Conservation (phyloP, 1,140 invertebrate genomes). For the Bombus picipes region DNA sequence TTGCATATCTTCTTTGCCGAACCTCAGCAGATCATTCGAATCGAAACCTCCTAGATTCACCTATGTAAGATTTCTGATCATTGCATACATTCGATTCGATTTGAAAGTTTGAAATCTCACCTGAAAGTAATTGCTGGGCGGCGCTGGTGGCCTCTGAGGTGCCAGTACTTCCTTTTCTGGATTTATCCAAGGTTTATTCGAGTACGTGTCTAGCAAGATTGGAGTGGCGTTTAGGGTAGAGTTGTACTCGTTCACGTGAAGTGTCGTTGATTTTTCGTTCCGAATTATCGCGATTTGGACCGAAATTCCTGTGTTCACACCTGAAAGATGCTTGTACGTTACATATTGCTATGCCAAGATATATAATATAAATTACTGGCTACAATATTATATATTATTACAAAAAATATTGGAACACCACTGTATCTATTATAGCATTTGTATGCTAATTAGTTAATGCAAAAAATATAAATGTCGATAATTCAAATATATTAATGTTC, state of each 20-base stretch:
- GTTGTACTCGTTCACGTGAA: constrained; percentile 93
- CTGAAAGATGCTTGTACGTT: constrained; percentile 63
- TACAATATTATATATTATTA: too few species aligned
- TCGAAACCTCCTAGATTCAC: constrained; percentile 95
- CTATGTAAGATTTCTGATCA: constrained; percentile 50
- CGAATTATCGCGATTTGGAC: constrained; percentile 93
- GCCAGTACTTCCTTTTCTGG: constrained; percentile 92
- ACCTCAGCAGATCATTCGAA: constrained; percentile 86
- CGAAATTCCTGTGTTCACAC: constrained; percentile 90
- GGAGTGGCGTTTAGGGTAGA: constrained; percentile 88
- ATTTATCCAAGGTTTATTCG: constrained; percentile 93
- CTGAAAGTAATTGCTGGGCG: constrained; percentile 93
- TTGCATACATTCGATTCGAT: constrained; percentile 25
- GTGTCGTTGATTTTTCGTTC: constrained; percentile 87
- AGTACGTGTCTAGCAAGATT: constrained; percentile 88
- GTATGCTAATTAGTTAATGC: too few species aligned
- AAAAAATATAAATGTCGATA: too few species aligned
- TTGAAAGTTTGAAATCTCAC: constrained; percentile 55
- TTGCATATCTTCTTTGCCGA: constrained; percentile 83
- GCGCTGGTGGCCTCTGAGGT: constrained; percentile 91
- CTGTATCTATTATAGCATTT: too few species aligned
- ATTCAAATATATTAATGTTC: too few species aligned
- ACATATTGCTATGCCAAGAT: too few species aligned
- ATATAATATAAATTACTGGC: too few species aligned
- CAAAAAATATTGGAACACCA: too few species aligned